A percentile compares a stretch with the other conserved stretches of the same genome.
Conservation (phyloP, 2,888 invertebrate genomes). For the Lampropteryx suffumata region DNA sequence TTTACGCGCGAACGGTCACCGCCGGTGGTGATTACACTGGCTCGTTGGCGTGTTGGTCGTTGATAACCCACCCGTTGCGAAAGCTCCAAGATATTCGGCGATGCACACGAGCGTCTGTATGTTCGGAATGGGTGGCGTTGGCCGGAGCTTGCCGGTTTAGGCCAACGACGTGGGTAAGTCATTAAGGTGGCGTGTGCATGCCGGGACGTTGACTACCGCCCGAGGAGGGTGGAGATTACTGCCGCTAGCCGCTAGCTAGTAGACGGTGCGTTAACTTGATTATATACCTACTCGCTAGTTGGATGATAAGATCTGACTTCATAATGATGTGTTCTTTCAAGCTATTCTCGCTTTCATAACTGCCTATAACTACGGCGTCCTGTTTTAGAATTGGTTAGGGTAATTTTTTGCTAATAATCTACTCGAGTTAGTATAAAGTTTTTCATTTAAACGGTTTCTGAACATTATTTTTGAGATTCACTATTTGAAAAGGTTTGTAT, state of each 20-base stretch:
- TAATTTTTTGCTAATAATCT: too few species aligned
- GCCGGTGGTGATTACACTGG: conserved; percentile 73
- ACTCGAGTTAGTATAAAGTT: too few species aligned
- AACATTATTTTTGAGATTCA: too few species aligned
- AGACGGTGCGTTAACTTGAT: conserved; percentile 63
- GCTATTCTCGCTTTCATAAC: not conserved
- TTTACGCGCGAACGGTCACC: conserved; percentile 80
- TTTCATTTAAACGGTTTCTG: too few species aligned
- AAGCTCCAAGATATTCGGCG: conserved; percentile 44
- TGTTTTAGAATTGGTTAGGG: too few species aligned
- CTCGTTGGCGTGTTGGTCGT: conserved; percentile 67
- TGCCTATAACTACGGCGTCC: too few species aligned
- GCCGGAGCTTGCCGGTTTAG: conserved; percentile 47
- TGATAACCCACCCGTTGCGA: conserved; percentile 63
- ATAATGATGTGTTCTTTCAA: conserved; percentile 16
- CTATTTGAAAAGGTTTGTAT: too few species aligned
- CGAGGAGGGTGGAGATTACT: conserved; percentile 49
- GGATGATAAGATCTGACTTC: conserved; percentile 24
- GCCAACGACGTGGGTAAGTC: conserved; percentile 57
- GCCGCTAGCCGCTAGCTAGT: conserved; percentile 41
- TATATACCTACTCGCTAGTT: conserved; percentile 44
- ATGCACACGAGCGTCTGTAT: conserved; percentile 33
- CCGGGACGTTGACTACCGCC: conserved; percentile 50
- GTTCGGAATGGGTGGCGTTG: conserved; percentile 46
- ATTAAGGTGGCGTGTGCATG: conserved; percentile 71